phyloP scores from a whole-genome alignment of 1,140 invertebrate genomes.

The Ips nitidus region DNA sequence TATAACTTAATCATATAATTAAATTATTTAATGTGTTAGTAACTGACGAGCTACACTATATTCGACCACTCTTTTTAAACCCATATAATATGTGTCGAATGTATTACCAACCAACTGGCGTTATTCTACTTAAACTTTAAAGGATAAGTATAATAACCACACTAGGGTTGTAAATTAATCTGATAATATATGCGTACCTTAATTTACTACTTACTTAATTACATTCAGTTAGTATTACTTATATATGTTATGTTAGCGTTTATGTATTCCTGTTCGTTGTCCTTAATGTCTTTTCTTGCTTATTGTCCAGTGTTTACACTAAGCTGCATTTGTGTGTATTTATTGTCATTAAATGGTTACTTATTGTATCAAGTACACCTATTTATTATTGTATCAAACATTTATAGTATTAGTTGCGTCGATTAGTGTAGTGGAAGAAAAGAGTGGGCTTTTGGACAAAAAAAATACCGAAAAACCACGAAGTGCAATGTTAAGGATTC shows the following conservation, averaged over 20 bases:
- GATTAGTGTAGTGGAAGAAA: conserved; percentile 45
- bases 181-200: neutral
- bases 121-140: neutral
- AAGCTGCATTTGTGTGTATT: conserved; percentile 53
- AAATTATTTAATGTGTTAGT: conserved; percentile 35
- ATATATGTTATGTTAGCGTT: conserved; percentile 42
- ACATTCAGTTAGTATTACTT: conserved; percentile 39
- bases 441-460: conserved; percentile 31
- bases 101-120: neutral
- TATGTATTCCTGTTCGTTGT: conserved; percentile 49
- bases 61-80: conserved; percentile 26
- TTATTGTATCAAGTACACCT: conserved; percentile 50
- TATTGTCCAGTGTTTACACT: conserved; percentile 53
- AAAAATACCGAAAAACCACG: conserved; percentile 23
- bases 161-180: no score
- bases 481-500: conserved; percentile 43
- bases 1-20: conserved; percentile 8
- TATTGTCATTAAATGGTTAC: conserved; percentile 53
- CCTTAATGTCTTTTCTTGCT: conserved; percentile 46
- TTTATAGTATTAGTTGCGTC: conserved; percentile 50
- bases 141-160: no score
- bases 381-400: conserved; percentile 51
- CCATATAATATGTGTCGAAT: conserved; percentile 12
- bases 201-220: conserved; percentile 34
- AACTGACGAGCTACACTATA: conserved; percentile 31